Base-by-base conservation (phyloP, 1,140 invertebrate species). In the Trachelipus rathkii region DNA sequence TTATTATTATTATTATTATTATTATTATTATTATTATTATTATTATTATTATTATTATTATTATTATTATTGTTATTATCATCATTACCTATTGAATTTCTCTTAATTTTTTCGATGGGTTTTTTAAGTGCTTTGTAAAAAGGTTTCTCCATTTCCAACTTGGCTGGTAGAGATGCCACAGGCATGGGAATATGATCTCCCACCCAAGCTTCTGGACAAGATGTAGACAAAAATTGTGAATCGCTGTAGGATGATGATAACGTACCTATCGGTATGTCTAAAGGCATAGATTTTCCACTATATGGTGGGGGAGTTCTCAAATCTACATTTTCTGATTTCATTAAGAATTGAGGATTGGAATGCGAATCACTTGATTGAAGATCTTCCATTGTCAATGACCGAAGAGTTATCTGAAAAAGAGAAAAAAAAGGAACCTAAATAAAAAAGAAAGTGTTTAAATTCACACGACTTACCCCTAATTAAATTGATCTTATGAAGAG, bases 361-460 rank as follows among this genome's bases (percentile, higher is more conserved):
- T 90, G 89, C 24, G 88, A 87, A 1, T 91, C 88, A 81, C 92
- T 66, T 21, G 74, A 91, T 0, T 93, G 87, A 13, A 96, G 85
- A 86, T 96, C 94, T 85, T 95, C 93, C 92, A 96, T 94, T 0
- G 92, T 86, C 0, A 97, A 87, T 0, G 93, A 93, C 60, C 91
- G 88, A 0, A 97, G 85, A 0, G 92, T 91, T 0, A 96, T 89
- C 86, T 60, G 50, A 60, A 8, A 60, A 60, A 60, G 50, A 50
- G 19, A 60, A 60, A 19, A 60, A 2, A 60, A 60, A 4, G 19
- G 11, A 3, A 60, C 19, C 4, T 15, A 13, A 19, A 60, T 4
- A 60, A 19, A 60, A 19, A 8, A 60, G 8, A 19, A 60, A 60
- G 8, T 60, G 8, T 60, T 60, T 33, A 33, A 3, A 33, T 6